phyloP scores from a whole-genome alignment of 2,888 invertebrate genomes.

The Lepas anatifera region DNA sequence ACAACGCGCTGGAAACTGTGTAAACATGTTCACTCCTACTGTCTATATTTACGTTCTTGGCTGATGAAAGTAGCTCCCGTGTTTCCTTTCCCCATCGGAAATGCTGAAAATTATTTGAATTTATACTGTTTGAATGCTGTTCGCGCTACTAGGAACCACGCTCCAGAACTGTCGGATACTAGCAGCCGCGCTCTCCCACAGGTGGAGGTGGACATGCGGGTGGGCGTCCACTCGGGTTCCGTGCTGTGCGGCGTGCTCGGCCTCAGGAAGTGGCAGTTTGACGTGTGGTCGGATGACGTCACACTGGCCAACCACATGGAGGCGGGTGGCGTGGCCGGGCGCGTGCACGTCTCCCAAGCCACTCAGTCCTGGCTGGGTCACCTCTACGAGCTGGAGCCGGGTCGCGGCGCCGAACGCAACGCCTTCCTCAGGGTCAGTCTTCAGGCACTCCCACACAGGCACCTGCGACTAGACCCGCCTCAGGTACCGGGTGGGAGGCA shows the following conservation, averaged over 20 bases:
- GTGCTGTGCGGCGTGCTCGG: conserved; percentile 93
- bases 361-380: conserved; percentile 73
- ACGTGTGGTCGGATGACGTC: conserved; percentile 89
- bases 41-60: too few species aligned
- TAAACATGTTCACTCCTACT: too few species aligned
- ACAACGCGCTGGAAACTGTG: too few species aligned
- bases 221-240: conserved; percentile 92
- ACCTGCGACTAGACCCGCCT: too few species aligned
- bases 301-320: conserved; percentile 94
- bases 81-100: too few species aligned
- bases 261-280: conserved; percentile 83
- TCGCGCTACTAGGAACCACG: too few species aligned
- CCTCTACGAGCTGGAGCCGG: conserved; percentile 87
- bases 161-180: too few species aligned
- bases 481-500: too few species aligned
- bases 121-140: too few species aligned
- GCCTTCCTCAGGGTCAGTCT: conserved; percentile 53
- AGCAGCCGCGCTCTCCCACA: conserved; percentile 37
- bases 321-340: conserved; percentile 87
- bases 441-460: too few species aligned
- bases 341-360: conserved; percentile 89
- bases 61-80: too few species aligned
- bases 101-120: too few species aligned
- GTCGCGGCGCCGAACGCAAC: conserved; percentile 71
- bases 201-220: conserved; percentile 93